These are phyloP conservation scores for Agrypnus murinus DNA, from an alignment of 2,888 invertebrate species.

Conservation along the genomic window DNA sequence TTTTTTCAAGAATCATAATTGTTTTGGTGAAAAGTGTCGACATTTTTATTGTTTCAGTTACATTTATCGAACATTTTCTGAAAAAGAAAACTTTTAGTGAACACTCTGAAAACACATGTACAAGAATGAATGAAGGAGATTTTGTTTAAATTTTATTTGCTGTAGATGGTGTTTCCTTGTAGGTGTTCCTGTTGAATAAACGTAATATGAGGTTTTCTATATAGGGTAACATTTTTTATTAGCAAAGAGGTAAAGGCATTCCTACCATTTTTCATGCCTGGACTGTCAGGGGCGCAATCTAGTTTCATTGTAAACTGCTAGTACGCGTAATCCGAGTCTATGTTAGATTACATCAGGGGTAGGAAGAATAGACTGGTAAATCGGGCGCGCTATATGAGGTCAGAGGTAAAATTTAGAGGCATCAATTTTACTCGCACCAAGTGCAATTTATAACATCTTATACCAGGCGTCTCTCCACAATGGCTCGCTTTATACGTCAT, in stretches of 20 bases:
- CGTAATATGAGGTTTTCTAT: slow-evolving; percentile 4
- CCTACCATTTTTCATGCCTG: slow-evolving; percentile 40
- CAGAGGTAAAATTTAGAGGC: slow-evolving; percentile 63
- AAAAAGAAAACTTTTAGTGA: too few species aligned
- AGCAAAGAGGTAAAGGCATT: slow-evolving; percentile 23
- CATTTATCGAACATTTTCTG: too few species aligned
- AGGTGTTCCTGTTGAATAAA: slow-evolving; percentile 11
- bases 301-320: slow-evolving; percentile 44
- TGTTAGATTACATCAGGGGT: slow-evolving; percentile 55
- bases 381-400: slow-evolving; percentile 58
- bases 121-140: background rate
- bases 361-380: slow-evolving; percentile 57
- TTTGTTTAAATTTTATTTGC: slow-evolving; percentile 13
- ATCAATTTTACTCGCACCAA: slow-evolving; percentile 64
- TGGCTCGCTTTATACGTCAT: slow-evolving; percentile 64
- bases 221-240: slow-evolving; percentile 24
- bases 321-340: slow-evolving; percentile 53
- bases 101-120: too few species aligned
- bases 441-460: slow-evolving; percentile 65
- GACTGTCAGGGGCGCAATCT: slow-evolving; percentile 44
- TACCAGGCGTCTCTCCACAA: slow-evolving; percentile 61
- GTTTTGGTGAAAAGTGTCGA: too few species aligned
- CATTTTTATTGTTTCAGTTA: too few species aligned
- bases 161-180: slow-evolving; percentile 5
- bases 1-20: too few species aligned